These are phyloP conservation scores for Parnassius mnemosyne DNA, from an alignment of 2,888 invertebrate species.

Conservation along the genomic window DNA sequence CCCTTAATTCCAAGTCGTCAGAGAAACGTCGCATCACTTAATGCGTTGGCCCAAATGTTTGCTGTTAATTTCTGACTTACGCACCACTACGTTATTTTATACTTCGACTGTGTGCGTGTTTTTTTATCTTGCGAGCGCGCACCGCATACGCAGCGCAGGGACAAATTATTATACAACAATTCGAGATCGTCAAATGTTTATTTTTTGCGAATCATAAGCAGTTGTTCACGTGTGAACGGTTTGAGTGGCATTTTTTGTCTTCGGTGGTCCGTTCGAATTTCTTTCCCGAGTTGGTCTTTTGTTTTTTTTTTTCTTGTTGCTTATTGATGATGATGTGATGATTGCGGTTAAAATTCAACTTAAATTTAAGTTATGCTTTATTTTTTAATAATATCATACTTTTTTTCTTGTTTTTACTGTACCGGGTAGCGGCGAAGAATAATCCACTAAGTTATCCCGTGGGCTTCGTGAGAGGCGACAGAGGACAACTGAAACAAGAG, in stretches of 20 bases:
- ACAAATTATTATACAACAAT: constrained; percentile 41
- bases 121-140: constrained; percentile 26
- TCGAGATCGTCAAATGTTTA: constrained; percentile 48
- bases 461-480: too few species aligned
- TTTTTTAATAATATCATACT: too few species aligned
- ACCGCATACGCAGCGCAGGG: constrained; percentile 31
- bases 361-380: not conserved
- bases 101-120: constrained; percentile 34
- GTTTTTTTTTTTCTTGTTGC: constrained; percentile 6
- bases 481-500: too few species aligned
- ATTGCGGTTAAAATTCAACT: constrained; percentile 16
- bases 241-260: constrained; percentile 65
- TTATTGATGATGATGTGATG: constrained; percentile 19
- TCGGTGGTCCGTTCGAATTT: constrained; percentile 50
- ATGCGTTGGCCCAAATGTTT: constrained; percentile 67
- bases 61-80: constrained; percentile 65
- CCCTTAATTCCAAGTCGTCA: constrained; percentile 56
- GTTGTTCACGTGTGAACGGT: constrained; percentile 63
- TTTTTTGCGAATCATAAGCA: constrained; percentile 55
- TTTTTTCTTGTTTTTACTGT: too few species aligned
- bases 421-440: too few species aligned
- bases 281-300: constrained; percentile 38
- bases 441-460: too few species aligned
- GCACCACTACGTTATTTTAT: constrained; percentile 52
- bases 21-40: constrained; percentile 69